Evolutionary conservation across 30 jellyfish, hydroid and myxozoan species (phyloP).

Genomic region (Turritopsis dohrnii): DNA sequence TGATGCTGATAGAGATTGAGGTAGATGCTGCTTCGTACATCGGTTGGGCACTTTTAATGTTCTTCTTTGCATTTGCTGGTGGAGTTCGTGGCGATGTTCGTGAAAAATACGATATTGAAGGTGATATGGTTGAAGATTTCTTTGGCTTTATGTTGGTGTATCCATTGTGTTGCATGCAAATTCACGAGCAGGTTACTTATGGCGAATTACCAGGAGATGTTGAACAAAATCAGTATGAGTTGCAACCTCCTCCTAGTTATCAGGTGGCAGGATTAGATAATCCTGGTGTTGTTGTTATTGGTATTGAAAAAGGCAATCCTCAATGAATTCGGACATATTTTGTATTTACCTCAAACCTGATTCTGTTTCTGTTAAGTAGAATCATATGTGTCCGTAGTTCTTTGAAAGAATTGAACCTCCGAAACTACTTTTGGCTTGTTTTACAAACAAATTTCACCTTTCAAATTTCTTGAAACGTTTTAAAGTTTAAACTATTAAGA

Average conservation of each 20-base stretch:
- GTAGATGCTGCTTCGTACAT: slow-evolving; percentile 60
- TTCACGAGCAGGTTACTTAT: slow-evolving; percentile 48
- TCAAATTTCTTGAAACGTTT: too few species aligned
- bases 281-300: not conserved
- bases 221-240: not conserved
- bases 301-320: not conserved
- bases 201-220: slow-evolving; percentile 25
- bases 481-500: too few species aligned
- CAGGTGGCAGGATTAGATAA: not conserved
- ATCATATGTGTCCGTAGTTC: too few species aligned
- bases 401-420: too few species aligned
- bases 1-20: slow-evolving; percentile 58
- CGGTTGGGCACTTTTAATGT: slow-evolving; percentile 65
- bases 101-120: slow-evolving; percentile 58
- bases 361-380: too few species aligned
- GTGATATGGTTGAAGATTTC: slow-evolving; percentile 84
- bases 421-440: too few species aligned
- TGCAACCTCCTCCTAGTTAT: not conserved
- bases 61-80: slow-evolving; percentile 68
- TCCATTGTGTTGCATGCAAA: slow-evolving; percentile 78
- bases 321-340: not conserved
- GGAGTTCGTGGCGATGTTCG: slow-evolving; percentile 72
- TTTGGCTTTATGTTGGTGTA: slow-evolving; percentile 71
- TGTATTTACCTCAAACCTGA: not conserved
- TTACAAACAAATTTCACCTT: too few species aligned